Evolutionary conservation across 2,888 invertebrate genomes (phyloP).

Genomic region (Eupeodes luniger): DNA sequence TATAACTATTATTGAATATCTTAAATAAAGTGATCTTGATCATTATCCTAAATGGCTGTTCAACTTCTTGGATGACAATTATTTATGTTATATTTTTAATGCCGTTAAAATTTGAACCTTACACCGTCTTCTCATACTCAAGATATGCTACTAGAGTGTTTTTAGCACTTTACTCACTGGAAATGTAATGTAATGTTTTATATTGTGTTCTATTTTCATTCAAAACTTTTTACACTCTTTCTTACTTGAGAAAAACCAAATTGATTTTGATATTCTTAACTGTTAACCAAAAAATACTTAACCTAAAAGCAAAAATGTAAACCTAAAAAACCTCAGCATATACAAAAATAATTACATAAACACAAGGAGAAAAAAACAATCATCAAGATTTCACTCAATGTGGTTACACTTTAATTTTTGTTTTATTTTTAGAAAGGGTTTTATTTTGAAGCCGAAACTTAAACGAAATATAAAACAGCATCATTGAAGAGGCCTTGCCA

Average conservation of each 20-base stretch:
- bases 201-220: too few relatives aligned
- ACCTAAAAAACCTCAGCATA: constrained; percentile 1
- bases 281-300: not conserved
- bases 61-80: too few relatives aligned
- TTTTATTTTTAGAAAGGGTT: constrained; percentile 71
- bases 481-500: constrained; percentile 65
- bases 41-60: too few relatives aligned
- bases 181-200: too few relatives aligned
- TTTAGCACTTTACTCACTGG: too few relatives aligned
- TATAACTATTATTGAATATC: too few relatives aligned
- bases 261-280: not conserved
- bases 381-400: constrained; percentile 25
- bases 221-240: not conserved
- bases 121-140: too few relatives aligned
- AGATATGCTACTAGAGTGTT: too few relatives aligned
- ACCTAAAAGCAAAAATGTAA: not conserved
- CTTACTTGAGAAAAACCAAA: not conserved
- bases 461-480: constrained; percentile 29
- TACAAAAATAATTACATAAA: not conserved
- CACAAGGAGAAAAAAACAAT: not conserved
- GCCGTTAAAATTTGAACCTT: too few relatives aligned
- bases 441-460: constrained; percentile 4
- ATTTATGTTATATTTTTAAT: too few relatives aligned
- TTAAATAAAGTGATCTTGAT: too few relatives aligned
- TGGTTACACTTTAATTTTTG: constrained; percentile 29